Evolutionary conservation across 1,140 invertebrate genomes (phyloP), one percentile per base, ranked within the genome.

Genomic region (Polypedilum vanderplanki): DNA sequence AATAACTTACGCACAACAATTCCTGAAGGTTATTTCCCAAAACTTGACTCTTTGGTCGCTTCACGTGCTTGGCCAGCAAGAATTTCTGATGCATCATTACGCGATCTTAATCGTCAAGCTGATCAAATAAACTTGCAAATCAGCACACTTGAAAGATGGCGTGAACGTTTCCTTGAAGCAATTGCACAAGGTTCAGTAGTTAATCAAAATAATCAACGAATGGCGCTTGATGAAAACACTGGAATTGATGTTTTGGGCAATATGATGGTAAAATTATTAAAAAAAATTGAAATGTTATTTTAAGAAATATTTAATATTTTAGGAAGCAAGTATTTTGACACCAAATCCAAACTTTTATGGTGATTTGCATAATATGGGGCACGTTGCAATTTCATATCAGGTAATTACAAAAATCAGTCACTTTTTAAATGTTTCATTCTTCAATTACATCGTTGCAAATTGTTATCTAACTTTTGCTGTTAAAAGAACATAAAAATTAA

Each of bases 91-190:
- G 75, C 77, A 3, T 41, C 17, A 5, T 41, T 80, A 0, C 74
- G 77, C 70, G 77, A 80, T 67, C 64, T 80, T 8, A 77, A 79
- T 73, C 74, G 78, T 18, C 75, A 77, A 20, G 22, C 41, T 1
- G 77, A 78, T 73, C 76, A 78, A 41, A 17, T 79, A 9, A 75
- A 75, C 73, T 75, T 78, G 15, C 77, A 79, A 15, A 75, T 80
- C 7, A 10, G 70, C 24, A 79, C 82, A 41, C 15, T 84, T 67
- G 79, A 81, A 73, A 84, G 86, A 67, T 93, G 90, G 89, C 84
- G 88, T 3, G 88, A 90, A 76, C 83, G 90, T 7, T 88, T 93
- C 76, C 83, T 86, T 18, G 86, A 89, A 24, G 91, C 90, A 12
- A 89, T 93, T 76, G 87, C 91, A 74, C 86, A 85, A 18, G 88